Percentiles rank a stretch among this genome's conserved stretches.
Evolutionary conservation across 2,113 vertebrate species (phyloP).

Genomic region (Thymallus thymallus): DNA sequence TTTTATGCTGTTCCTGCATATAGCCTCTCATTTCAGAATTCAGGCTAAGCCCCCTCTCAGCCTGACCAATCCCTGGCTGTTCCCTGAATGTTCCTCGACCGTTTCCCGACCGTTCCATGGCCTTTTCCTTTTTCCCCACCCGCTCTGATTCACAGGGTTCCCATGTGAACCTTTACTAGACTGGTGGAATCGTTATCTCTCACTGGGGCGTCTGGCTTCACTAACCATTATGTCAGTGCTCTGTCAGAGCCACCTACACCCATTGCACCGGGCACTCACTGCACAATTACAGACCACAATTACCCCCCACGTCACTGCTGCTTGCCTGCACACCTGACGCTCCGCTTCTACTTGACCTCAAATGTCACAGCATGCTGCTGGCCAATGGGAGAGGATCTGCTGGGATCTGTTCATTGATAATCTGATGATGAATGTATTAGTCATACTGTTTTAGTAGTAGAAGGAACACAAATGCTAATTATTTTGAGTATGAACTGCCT

Average conservation of each 20-base stretch:
- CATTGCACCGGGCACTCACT: constrained; percentile 36
- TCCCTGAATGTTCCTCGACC: constrained; percentile 22
- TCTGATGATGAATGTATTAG: constrained; percentile 6
- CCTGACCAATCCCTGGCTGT: constrained; percentile 18
- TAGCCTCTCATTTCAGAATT: too few relatives aligned
- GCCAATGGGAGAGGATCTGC: constrained; percentile 32
- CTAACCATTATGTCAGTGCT: constrained; percentile 62
- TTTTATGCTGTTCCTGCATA: background rate
- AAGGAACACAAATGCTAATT: constrained; percentile 35
- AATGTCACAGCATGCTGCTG: constrained; percentile 15
- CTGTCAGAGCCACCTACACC: constrained; percentile 46
- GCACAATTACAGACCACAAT: background rate
- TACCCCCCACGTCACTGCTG: constrained; percentile 3
- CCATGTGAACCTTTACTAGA: constrained; percentile 58
- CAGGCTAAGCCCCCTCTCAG: background rate
- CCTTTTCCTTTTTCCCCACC: constrained; percentile 49
- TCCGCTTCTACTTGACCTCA: constrained; percentile 36
- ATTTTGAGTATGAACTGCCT: constrained; percentile 5
- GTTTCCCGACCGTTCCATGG: constrained; percentile 15
- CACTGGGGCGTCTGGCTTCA: constrained; percentile 37
- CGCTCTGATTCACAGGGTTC: constrained; percentile 49
- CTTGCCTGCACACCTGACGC: background rate
- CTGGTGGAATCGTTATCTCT: constrained; percentile 54
- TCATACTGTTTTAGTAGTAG: background rate
- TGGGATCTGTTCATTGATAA: constrained; percentile 20